These are phyloP conservation scores for Homarus americanus DNA, from an alignment of 1,140 invertebrate genomes.

Conservation along the genomic window DNA sequence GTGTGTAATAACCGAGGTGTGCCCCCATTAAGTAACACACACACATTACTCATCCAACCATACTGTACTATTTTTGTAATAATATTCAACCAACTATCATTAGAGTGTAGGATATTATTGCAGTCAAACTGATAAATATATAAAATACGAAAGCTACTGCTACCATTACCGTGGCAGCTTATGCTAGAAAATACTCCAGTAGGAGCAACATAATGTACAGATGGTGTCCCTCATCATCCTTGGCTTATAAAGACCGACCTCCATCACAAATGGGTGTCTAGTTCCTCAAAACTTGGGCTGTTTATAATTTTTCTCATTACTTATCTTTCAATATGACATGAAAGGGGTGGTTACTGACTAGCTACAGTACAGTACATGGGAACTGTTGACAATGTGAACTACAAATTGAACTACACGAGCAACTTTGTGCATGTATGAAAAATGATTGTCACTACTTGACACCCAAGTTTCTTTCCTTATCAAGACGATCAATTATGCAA, in stretches of 20 bases:
- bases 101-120: too few species aligned
- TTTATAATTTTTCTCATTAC: background rate
- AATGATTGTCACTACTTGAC: constrained; percentile 59
- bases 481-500: constrained; percentile 24
- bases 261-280: background rate
- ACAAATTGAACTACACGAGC: constrained; percentile 24
- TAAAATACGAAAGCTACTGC: too few species aligned
- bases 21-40: too few species aligned
- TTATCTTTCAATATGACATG: background rate
- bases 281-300: background rate
- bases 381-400: background rate
- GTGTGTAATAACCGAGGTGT: too few species aligned
- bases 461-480: constrained; percentile 18
- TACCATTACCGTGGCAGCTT: too few species aligned
- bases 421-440: constrained; percentile 59
- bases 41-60: too few species aligned
- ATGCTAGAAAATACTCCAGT: too few species aligned
- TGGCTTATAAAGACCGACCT: background rate
- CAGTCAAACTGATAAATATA: too few species aligned
- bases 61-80: too few species aligned
- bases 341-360: background rate
- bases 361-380: background rate
- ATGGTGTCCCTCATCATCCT: background rate
- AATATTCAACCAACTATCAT: too few species aligned
- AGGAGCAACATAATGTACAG: too few species aligned